These are phyloP conservation scores for Vidua macroura DNA, from an alignment of 2,113 vertebrate species.

Conservation along the genomic window DNA sequence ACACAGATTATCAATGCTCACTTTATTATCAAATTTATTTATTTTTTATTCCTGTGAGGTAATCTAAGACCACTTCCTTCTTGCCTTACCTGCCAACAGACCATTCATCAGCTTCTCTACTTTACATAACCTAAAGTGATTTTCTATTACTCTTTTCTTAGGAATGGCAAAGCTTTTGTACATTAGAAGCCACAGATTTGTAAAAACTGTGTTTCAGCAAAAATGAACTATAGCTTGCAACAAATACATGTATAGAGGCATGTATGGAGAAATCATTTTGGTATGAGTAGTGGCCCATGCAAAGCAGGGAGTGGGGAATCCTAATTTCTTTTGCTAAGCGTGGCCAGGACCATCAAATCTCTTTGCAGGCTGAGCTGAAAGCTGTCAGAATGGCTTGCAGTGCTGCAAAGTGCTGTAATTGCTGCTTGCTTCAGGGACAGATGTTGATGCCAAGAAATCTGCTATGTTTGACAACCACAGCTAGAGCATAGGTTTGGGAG, in stretches of 20 bases:
- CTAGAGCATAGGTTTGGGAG: background rate
- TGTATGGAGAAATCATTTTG: background rate
- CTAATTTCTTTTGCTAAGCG: background rate
- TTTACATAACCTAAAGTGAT: background rate
- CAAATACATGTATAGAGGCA: background rate
- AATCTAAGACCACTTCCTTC: background rate
- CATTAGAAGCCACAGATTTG: background rate
- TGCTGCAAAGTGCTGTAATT: background rate
- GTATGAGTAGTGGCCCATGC: background rate
- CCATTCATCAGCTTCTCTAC: background rate
- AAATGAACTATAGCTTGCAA: background rate
- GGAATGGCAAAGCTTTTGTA: background rate
- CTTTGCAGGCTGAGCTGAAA: background rate
- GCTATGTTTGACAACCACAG: constrained; percentile 26
- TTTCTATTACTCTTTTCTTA: background rate
- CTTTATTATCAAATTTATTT: background rate
- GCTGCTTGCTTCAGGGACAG: constrained; percentile 35
- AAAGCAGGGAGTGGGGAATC: background rate
- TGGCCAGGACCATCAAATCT: background rate
- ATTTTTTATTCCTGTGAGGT: background rate
- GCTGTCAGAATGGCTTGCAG: background rate
- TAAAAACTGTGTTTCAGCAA: background rate
- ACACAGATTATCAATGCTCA: background rate
- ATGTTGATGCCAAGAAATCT: constrained; percentile 26
- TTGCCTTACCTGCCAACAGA: background rate